Evolutionary conservation across 2,113 vertebrate species (phyloP).

Genomic region (Panurus biarmicus): DNA sequence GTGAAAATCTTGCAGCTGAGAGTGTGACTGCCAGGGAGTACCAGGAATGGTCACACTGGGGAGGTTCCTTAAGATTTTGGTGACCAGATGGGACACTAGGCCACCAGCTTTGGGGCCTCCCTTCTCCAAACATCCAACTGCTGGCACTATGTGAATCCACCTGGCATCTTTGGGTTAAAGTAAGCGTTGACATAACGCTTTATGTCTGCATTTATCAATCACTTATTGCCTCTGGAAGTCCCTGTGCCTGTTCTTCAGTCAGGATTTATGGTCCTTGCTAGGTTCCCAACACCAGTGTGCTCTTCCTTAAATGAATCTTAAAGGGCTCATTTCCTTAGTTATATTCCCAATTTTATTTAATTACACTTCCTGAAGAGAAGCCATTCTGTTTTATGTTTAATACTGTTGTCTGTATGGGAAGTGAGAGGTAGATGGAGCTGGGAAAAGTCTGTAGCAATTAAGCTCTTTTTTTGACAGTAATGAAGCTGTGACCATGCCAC

Average conservation of each 20-base stretch:
- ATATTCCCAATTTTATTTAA: slow-evolving; percentile 48
- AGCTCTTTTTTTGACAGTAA: background rate
- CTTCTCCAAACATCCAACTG: background rate
- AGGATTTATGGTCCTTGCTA: slow-evolving; percentile 1
- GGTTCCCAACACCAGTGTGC: background rate
- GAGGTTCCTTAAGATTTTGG: background rate
- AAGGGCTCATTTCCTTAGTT: slow-evolving; percentile 44
- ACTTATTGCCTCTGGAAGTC: background rate
- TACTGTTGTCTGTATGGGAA: background rate
- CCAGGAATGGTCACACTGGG: background rate
- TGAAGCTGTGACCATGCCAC: background rate
- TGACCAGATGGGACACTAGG: no score
- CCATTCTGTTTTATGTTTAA: slow-evolving; percentile 34
- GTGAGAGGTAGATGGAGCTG: background rate
- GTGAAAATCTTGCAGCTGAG: background rate
- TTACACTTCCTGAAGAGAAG: slow-evolving; percentile 44
- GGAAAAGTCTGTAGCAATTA: background rate
- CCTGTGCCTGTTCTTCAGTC: background rate
- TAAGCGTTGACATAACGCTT: fast-evolving
- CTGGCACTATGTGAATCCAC: no score
- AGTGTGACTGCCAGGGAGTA: background rate
- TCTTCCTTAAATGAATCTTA: slow-evolving; percentile 40
- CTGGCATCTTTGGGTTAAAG: background rate
- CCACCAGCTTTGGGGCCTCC: fast-evolving
- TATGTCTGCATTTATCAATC: background rate